Conservation (phyloP, 2,797 vertebrate species). For the Esox masquinongy region DNA sequence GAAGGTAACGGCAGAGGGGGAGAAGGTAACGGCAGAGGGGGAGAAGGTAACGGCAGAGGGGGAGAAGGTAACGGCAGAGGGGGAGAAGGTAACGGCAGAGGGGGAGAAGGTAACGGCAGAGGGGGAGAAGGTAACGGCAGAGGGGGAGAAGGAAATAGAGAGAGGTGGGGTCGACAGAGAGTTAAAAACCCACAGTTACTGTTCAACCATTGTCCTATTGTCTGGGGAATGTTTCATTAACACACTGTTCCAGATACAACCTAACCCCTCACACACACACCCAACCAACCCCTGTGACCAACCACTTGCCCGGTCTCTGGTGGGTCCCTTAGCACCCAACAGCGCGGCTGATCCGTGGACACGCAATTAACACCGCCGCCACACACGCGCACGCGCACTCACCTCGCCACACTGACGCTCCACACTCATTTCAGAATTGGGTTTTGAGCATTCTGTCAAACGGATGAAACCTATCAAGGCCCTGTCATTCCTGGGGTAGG, state of each 20-base stretch:
- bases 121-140: too few relatives aligned
- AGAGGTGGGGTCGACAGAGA: too few relatives aligned
- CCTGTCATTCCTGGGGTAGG: not conserved
- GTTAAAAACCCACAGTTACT: not conserved
- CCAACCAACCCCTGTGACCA: not conserved
- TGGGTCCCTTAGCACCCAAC: constrained; percentile 1
- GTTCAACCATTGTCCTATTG: not conserved
- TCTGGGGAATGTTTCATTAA: not conserved
- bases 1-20: not conserved
- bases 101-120: too few relatives aligned
- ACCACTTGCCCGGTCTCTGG: not conserved
- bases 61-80: constrained; percentile 1
- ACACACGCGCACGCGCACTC: not conserved
- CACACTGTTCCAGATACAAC: not conserved
- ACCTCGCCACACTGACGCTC: not conserved
- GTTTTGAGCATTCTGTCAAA: not conserved
- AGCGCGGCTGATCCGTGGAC: not conserved
- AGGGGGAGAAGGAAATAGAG: too few relatives aligned
- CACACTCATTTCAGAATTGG: not conserved
- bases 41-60: not conserved
- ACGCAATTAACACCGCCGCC: not conserved
- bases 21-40: not conserved
- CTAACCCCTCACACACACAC: not conserved
- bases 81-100: too few relatives aligned
- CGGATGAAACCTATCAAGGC: not conserved